Conservation (phyloP, 2,113 vertebrate species). For the Ictidomys tridecemlineatus region DNA sequence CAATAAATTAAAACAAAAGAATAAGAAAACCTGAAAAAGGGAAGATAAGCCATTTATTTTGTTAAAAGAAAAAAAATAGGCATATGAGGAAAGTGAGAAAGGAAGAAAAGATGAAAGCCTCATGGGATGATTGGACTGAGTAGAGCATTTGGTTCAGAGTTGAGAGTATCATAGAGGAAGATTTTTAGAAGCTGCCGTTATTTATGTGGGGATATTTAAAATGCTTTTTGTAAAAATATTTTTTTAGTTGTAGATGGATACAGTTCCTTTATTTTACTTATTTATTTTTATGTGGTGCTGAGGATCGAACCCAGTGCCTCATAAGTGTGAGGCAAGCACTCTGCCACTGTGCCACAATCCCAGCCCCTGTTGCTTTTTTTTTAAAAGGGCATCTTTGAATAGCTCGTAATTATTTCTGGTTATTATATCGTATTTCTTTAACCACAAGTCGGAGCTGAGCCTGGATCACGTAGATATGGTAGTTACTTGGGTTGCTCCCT, state of each 20-base stretch:
- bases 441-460: neutral
- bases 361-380: neutral
- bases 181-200: neutral
- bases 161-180: neutral
- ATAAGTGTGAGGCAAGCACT: too few species aligned
- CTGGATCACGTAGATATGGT: neutral
- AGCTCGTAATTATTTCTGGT: constrained; percentile 3
- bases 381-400: constrained; percentile 18
- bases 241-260: too few species aligned
- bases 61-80: neutral
- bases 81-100: neutral
- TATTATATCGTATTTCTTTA: constrained; percentile 1
- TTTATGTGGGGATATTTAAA: neutral
- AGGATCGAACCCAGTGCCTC: too few species aligned
- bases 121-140: neutral
- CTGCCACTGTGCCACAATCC: too few species aligned
- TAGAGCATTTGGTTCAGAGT: neutral
- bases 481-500: neutral
- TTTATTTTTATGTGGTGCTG: too few species aligned
- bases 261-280: too few species aligned
- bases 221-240: neutral
- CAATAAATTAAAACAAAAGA: neutral
- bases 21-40: neutral
- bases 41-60: neutral
- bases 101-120: neutral